Percentiles rank a stretch among this genome's conserved stretches.
Evolutionary conservation across 2,888 invertebrate genomes (phyloP).

Genomic region (Ornithoptera alexandrae): DNA sequence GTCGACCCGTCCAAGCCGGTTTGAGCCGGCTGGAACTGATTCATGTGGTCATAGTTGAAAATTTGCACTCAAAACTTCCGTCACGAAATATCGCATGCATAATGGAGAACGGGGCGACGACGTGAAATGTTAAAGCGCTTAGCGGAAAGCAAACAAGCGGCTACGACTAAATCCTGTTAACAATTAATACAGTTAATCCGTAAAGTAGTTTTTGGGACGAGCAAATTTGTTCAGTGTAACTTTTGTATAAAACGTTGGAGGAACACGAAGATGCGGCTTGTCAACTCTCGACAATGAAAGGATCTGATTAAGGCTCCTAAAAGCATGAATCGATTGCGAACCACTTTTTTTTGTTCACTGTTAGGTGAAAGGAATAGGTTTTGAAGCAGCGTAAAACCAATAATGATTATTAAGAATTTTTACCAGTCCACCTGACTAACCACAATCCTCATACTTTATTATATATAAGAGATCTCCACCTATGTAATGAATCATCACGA

Average conservation of each 20-base stretch:
- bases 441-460: too few relatives aligned
- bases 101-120: slow-evolving; percentile 11
- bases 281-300: not conserved
- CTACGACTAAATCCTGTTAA: slow-evolving; percentile 3
- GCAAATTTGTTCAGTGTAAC: not conserved
- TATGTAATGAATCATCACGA: too few relatives aligned
- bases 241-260: not conserved
- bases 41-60: slow-evolving; percentile 28
- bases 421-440: too few relatives aligned
- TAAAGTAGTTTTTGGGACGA: slow-evolving; percentile 5
- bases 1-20: slow-evolving; percentile 14
- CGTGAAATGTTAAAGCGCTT: slow-evolving; percentile 13
- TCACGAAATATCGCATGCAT: slow-evolving; percentile 20
- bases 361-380: too few relatives aligned
- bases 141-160: slow-evolving; percentile 10
- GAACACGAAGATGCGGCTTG: not conserved
- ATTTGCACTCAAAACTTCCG: slow-evolving; percentile 20
- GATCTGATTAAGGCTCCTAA: not conserved
- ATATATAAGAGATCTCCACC: too few relatives aligned
- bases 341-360: too few relatives aligned
- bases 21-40: slow-evolving; percentile 4
- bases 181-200: slow-evolving; percentile 1
- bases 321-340: too few relatives aligned
- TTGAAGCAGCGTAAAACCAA: too few relatives aligned
- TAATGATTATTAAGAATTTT: too few relatives aligned